Conservation (phyloP, 2,888 invertebrate genomes). For the Hydropsyche betteni region DNA sequence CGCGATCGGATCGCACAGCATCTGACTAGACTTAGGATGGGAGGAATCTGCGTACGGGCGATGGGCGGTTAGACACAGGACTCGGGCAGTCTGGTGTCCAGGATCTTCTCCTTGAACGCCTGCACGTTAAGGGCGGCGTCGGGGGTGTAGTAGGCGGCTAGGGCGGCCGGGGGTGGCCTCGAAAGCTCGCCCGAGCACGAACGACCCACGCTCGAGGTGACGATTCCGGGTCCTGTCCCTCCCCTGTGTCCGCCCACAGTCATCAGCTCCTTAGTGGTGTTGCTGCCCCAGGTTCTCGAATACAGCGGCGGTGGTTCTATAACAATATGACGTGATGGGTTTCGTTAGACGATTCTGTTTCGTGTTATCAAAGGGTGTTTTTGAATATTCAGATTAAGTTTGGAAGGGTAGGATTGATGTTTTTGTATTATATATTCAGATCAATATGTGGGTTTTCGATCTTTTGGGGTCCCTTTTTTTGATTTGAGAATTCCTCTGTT, state of each 20-base stretch:
- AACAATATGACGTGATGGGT: background rate
- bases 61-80: conserved; percentile 77
- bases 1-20: no score
- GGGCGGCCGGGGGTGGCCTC: conserved; percentile 44
- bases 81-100: conserved; percentile 87
- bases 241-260: conserved; percentile 17
- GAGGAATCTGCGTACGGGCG: background rate
- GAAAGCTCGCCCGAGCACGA: conserved; percentile 49
- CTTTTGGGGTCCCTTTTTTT: no score
- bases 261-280: conserved; percentile 44
- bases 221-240: conserved; percentile 5
- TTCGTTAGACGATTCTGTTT: background rate
- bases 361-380: no score
- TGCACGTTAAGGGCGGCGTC: conserved; percentile 74
- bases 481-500: no score
- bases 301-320: conserved; percentile 50
- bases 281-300: conserved; percentile 49
- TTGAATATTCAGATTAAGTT: no score
- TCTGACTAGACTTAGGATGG: background rate
- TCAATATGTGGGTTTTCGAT: no score
- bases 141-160: conserved; percentile 50
- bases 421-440: background rate
- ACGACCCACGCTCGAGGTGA: conserved; percentile 44
- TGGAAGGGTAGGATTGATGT: background rate
- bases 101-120: conserved; percentile 86